Base-by-base conservation (phyloP, 2,888 invertebrate genomes). In the Acleris laterana region DNA sequence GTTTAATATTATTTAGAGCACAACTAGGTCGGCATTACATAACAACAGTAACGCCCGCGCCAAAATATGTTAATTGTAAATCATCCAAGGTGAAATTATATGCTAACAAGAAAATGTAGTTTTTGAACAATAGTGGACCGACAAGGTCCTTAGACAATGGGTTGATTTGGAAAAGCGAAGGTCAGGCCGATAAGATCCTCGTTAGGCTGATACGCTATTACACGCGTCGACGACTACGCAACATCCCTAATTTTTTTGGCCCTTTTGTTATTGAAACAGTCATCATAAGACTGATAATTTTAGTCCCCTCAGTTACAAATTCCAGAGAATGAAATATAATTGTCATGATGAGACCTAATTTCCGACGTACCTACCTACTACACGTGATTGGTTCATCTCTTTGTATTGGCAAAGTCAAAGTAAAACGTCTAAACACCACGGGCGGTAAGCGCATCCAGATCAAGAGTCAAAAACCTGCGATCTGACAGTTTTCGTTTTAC, bases 131-230 rank as follows among this genome's bases (percentile, higher is more conserved):
- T 87, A 76, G 83, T 63, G 73, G 71, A 75, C 63, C 48, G 66
- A 62, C 63, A 59, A 55, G 59, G 59, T 63, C 50, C 38, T 42
- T 58, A 67, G 70, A 77, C 76, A 79, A 80, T 79, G 69, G 75
- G 60, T 56, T 69, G 61, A 80, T 91, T 92, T 91, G 89, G 83
- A 89, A 91, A 91, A 83, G 83, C 75, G 85, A 89, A 90, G 90
- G 90, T 85, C 87, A 82, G 63, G 70, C 83, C 70, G 88, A 90
- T 88, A 88, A 87, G 83, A 85, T 83, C 70, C 84, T 81, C 82
- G 83, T 84, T 84, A 79, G 74, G 72, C 73, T 79, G 83, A 85
- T 84, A 83, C 82, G 80, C 81, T 84, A 86, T 89, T 89, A 87
- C 86, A 90, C 82, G 88, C 81, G 75, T 71, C 75, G 75, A 69